Evolutionary conservation across 2,888 invertebrate species (phyloP).

Genomic region (Allophyes oxyacanthae): DNA sequence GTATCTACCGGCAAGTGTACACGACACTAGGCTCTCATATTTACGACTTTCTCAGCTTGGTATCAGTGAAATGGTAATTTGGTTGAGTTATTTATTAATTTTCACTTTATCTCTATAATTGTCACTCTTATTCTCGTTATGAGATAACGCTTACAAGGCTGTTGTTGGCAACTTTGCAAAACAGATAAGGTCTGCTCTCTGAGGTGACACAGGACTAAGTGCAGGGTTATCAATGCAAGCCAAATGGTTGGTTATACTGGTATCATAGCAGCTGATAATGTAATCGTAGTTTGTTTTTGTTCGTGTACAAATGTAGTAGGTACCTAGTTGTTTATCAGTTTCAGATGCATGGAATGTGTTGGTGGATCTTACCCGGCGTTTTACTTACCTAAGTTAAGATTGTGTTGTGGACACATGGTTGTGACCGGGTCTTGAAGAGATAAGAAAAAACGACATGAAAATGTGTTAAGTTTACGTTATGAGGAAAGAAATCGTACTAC

Average conservation of each 20-base stretch:
- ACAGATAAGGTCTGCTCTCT: conserved; percentile 68
- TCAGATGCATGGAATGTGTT: conserved; percentile 12
- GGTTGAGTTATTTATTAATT: conserved; percentile 65
- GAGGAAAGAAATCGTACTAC: too few relatives aligned
- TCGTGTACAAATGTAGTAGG: conserved; percentile 37
- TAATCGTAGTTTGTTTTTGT: conserved; percentile 69
- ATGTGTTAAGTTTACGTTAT: too few relatives aligned
- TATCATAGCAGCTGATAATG: conserved; percentile 67
- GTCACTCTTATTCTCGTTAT: conserved; percentile 66
- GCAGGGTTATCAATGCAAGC: conserved; percentile 82
- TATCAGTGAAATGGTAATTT: conserved; percentile 55
- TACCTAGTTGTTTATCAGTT: conserved; percentile 25
- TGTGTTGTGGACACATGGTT: conserved; percentile 4
- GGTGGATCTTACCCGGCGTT: conserved; percentile 12
- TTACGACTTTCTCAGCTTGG: conserved; percentile 46
- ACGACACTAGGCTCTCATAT: conserved; percentile 39
- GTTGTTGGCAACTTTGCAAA: conserved; percentile 75
- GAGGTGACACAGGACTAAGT: conserved; percentile 72
- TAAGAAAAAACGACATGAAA: not conserved
- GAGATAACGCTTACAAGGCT: conserved; percentile 62
- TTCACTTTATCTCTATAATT: conserved; percentile 57
- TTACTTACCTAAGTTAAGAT: conserved; percentile 8
- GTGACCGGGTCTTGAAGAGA: not conserved
- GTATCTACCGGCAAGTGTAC: conserved; percentile 20
- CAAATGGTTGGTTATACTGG: conserved; percentile 72